phyloP scores from a whole-genome alignment of 2,888 invertebrate genomes.

The Ptychoptera contaminata region DNA sequence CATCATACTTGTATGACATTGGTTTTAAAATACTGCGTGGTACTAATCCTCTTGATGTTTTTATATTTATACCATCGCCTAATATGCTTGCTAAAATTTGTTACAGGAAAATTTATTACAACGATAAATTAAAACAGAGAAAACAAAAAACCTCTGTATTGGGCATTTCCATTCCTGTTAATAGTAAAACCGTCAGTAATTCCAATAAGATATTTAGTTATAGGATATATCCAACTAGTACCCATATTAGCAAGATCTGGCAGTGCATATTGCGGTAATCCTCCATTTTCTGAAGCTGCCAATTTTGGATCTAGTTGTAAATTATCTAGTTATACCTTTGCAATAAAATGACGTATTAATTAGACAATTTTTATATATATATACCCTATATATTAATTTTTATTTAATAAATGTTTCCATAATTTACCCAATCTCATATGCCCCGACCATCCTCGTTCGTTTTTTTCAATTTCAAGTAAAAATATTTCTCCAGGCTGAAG shows the following conservation, averaged over 20 bases:
- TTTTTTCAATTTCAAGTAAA: conserved; percentile 84
- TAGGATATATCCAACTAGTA: conserved; percentile 86
- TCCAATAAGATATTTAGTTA: conserved; percentile 48
- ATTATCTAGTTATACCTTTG: conserved; percentile 56
- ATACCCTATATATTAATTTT: background rate
- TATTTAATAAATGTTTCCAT: background rate
- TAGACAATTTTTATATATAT: background rate
- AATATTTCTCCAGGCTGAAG: conserved; percentile 84
- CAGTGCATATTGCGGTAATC: conserved; percentile 75
- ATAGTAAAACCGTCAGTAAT: background rate
- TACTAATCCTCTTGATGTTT: conserved; percentile 54
- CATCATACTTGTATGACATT: conserved; percentile 39
- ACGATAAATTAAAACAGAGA: too few relatives aligned
- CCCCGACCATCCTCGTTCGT: conserved; percentile 83
- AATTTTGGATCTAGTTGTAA: conserved; percentile 69
- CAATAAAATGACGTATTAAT: too few relatives aligned
- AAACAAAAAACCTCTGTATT: too few relatives aligned
- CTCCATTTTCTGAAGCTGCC: conserved; percentile 44
- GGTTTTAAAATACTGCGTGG: conserved; percentile 57
- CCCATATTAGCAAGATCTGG: conserved; percentile 81
- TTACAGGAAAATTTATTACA: too few relatives aligned
- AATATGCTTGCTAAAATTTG: conserved; percentile 20
- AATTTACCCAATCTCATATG: conserved; percentile 42
- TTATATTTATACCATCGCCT: conserved; percentile 40
- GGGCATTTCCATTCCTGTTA: too few relatives aligned